These are phyloP conservation scores for Hycleus phaleratus DNA, from an alignment of 1,140 invertebrate genomes.

Conservation along the genomic window DNA sequence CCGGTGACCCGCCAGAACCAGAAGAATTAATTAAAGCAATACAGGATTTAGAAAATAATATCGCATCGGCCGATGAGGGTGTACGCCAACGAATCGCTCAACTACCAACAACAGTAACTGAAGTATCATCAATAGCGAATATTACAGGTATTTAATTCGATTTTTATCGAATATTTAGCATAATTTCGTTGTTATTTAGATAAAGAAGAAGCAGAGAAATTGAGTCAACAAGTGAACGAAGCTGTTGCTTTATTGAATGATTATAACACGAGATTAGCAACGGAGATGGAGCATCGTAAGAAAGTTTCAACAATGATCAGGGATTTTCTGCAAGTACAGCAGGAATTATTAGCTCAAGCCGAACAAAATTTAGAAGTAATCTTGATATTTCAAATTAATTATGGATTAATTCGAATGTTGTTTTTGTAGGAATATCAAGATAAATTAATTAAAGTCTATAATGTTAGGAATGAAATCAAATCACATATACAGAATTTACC, in stretches of 20 bases:
- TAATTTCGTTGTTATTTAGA: conserved; percentile 46
- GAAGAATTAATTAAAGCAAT: conserved; percentile 79
- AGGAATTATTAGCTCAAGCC: conserved; percentile 73
- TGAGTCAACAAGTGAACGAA: conserved; percentile 73
- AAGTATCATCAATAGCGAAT: conserved; percentile 76
- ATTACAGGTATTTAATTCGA: conserved; percentile 54
- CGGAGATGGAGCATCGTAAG: conserved; percentile 82
- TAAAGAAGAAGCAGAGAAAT: conserved; percentile 60
- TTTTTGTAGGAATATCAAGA: conserved; percentile 73
- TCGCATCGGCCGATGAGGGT: conserved; percentile 86
- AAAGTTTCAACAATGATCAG: conserved; percentile 76
- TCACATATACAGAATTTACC: conserved; percentile 89
- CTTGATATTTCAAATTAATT: not conserved
- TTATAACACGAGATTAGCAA: conserved; percentile 78
- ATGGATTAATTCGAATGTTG: not conserved
- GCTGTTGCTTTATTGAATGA: conserved; percentile 77
- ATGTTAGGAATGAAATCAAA: conserved; percentile 78
- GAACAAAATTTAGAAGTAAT: conserved; percentile 71
- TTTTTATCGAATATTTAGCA: not conserved
- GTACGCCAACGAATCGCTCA: conserved; percentile 89
- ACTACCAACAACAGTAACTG: conserved; percentile 88
- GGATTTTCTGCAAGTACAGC: conserved; percentile 79
- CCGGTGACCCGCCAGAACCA: conserved; percentile 80
- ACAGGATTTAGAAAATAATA: conserved; percentile 70
- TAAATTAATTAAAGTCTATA: conserved; percentile 77